Conservation (phyloP, 2,113 vertebrate species). For the Thalassoma bifasciatum region DNA sequence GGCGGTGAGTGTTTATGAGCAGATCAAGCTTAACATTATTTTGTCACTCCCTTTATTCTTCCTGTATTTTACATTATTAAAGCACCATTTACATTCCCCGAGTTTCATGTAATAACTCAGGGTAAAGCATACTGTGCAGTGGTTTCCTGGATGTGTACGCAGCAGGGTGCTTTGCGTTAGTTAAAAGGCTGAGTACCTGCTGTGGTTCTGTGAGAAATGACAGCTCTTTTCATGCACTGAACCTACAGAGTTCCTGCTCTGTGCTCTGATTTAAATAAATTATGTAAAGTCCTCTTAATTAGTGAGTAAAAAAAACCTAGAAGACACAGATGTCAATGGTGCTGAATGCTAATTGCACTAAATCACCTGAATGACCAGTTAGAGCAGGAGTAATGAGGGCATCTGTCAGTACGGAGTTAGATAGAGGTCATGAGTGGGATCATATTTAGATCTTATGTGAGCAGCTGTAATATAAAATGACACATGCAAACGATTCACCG, state of each 20-base stretch:
- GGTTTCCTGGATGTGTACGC: constrained; percentile 43
- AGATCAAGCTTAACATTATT: too few relatives aligned
- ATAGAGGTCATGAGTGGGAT: constrained; percentile 30
- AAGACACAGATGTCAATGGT: constrained; percentile 18
- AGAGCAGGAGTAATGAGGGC: constrained; percentile 35
- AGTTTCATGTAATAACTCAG: constrained; percentile 32
- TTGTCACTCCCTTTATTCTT: too few relatives aligned
- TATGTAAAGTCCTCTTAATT: constrained; percentile 41
- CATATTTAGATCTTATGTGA: background rate
- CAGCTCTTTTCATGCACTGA: constrained; percentile 18
- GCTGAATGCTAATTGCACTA: constrained; percentile 29
- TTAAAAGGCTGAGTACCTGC: constrained; percentile 6
- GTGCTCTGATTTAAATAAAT: constrained; percentile 45
- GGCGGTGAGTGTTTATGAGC: background rate
- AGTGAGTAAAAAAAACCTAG: constrained; percentile 6
- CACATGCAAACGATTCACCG: background rate
- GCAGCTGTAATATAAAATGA: constrained; percentile 17
- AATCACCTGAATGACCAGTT: constrained; percentile 40
- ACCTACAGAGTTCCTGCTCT: constrained; percentile 8
- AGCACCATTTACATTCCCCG: constrained; percentile 24
- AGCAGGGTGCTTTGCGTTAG: background rate
- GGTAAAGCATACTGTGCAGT: constrained; percentile 6
- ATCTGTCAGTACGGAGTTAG: background rate
- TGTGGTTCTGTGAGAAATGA: constrained; percentile 15
- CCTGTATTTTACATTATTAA: constrained; percentile 9